phyloP scores from a whole-genome alignment of 2,797 vertebrate species.

The Sylvia borin region DNA sequence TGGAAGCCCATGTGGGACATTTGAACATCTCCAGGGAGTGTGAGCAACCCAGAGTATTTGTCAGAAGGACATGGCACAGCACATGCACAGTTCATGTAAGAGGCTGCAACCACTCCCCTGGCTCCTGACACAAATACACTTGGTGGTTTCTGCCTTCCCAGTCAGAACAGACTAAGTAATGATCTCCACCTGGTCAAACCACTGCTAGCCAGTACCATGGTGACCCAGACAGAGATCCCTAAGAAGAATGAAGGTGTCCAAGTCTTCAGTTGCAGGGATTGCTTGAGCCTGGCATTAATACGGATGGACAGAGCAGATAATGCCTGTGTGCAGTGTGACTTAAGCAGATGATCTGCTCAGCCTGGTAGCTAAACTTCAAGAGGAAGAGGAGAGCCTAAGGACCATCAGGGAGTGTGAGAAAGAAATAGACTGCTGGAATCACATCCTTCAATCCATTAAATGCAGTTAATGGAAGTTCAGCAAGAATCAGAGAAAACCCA shows the following conservation, averaged over 20 bases:
- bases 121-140: background rate
- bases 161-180: background rate
- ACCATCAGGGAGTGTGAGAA: background rate
- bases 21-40: fast-evolving
- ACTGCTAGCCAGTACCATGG: background rate
- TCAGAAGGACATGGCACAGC: background rate
- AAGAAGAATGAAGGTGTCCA: background rate
- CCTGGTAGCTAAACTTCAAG: background rate
- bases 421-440: background rate
- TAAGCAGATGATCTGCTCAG: background rate
- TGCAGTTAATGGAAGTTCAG: background rate
- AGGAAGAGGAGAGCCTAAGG: background rate
- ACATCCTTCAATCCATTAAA: background rate
- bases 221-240: background rate
- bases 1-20: background rate
- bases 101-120: background rate
- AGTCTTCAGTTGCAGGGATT: too few species aligned
- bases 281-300: background rate
- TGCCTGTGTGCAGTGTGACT: background rate
- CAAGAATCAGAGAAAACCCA: background rate
- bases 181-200: background rate
- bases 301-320: background rate
- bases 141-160: background rate
- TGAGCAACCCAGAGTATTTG: background rate
- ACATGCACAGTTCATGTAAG: background rate